These are phyloP conservation scores for Oikopleura albicans DNA, from an alignment of 23 tunicate species.

Conservation along the genomic window DNA sequence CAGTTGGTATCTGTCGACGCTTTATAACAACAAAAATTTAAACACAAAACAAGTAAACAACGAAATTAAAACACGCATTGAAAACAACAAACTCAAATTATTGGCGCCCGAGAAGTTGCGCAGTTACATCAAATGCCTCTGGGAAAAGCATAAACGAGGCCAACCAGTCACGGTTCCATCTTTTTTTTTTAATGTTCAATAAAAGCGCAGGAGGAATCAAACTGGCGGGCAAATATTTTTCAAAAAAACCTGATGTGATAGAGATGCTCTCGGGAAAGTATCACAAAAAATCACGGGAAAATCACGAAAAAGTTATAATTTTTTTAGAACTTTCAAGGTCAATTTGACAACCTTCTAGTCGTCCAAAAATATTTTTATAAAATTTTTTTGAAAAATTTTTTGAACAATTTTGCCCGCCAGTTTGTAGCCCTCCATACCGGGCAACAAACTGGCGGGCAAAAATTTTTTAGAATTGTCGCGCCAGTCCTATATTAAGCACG, in stretches of 20 bases:
- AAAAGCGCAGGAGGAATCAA: not conserved
- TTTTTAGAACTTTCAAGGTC: too few relatives aligned
- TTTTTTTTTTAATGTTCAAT: not conserved
- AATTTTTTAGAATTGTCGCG: too few relatives aligned
- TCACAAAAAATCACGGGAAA: not conserved
- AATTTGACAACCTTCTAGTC: too few relatives aligned
- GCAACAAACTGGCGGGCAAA: too few relatives aligned
- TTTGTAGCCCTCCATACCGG: too few relatives aligned
- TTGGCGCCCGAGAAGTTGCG: slow-evolving; percentile 28
- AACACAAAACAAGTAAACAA: slow-evolving; percentile 25
- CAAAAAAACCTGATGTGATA: not conserved
- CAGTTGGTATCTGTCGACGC: slow-evolving; percentile 40
- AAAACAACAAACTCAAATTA: slow-evolving; percentile 27
- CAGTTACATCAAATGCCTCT: slow-evolving; percentile 23
- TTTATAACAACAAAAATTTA: slow-evolving; percentile 33
- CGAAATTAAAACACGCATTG: slow-evolving; percentile 28
- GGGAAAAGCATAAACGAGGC: slow-evolving; percentile 18
- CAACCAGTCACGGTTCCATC: slow-evolving; percentile 5
- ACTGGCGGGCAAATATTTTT: too few relatives aligned
- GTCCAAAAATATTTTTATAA: too few relatives aligned
- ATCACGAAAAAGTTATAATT: not conserved
- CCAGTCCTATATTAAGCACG: too few relatives aligned
- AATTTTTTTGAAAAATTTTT: too few relatives aligned
- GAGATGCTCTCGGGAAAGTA: not conserved
- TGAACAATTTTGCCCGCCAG: too few relatives aligned